Conservation (phyloP, 2,113 vertebrate genomes). For the Onychorhynchus coronatus region DNA sequence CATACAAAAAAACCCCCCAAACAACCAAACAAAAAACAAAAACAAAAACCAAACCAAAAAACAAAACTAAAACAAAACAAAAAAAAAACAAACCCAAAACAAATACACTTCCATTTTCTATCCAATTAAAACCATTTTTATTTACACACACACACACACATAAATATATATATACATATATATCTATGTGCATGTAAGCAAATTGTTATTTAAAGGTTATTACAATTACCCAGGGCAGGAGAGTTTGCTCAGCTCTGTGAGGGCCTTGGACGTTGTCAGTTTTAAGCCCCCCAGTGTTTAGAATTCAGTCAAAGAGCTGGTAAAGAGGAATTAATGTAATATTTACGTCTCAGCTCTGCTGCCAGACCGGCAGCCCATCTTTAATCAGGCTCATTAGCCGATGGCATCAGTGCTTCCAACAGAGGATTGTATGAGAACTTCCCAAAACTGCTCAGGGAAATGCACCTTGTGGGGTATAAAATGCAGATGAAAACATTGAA, state of each 20-base stretch:
- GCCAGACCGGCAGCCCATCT: neutral
- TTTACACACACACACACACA: neutral
- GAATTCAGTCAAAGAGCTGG: neutral
- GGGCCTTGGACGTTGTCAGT: neutral
- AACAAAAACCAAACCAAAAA: too few species aligned
- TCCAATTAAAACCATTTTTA: neutral
- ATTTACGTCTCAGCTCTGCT: neutral
- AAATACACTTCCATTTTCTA: neutral
- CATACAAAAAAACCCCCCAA: too few species aligned
- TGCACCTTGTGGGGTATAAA: neutral
- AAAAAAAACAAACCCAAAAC: neutral
- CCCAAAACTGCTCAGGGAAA: neutral
- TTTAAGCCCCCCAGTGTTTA: neutral
- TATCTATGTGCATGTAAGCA: fast-evolving
- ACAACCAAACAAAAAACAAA: too few species aligned
- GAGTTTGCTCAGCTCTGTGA: neutral
- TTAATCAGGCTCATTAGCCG: neutral
- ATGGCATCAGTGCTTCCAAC: neutral
- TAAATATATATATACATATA: neutral
- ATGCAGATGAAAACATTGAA: neutral
- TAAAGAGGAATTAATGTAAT: neutral
- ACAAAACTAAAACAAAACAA: too few species aligned
- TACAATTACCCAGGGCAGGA: neutral
- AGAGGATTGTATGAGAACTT: neutral
- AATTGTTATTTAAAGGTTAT: neutral